Evolutionary conservation across 2,113 vertebrate genomes (phyloP), one percentile per base, ranked within the genome.

Genomic region (Caracal caracal): DNA sequence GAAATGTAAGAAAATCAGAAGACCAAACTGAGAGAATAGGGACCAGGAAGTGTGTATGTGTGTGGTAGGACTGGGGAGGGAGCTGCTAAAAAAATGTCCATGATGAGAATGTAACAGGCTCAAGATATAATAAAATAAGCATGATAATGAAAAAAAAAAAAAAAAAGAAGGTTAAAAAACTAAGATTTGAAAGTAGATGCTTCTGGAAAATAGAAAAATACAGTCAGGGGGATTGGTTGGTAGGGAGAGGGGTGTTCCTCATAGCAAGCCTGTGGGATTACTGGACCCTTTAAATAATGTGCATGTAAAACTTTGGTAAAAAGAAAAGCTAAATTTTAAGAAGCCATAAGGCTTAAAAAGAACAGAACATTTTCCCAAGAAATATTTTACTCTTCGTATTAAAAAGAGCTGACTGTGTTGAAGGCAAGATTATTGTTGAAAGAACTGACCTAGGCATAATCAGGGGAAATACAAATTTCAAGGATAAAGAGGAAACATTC

Each of bases 371-470:
- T 94, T 95, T 87, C 73, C 35, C 15, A 30, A 76, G 28, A 83
- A 91, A 89, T 0, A 66, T 17, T 66, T 70, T 65, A 97, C 28
- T 82, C 12, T 96, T 93, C 13, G 30, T 43, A 88, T 33, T 40
- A 24, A 82, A 89, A 93, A 71, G 49, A 88, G 11, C 10, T 26
- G 56, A 85, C 37, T 61, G 24, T 86, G 33, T 35, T 85, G 30
- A 88, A 96, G 90, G 53, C 12, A 63, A 73, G 35, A 53, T 75
- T 96, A 47, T 56, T 89, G 6, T 73, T 86, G 53, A 95, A 97
- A 87, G 61, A 73, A 56, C 0, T 92, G 47, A 68, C 51, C 6
- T 68, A 35, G 12, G 33, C 24, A 26, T 81, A 65, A 91, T 19
- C 37, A 79, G 16, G 61, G 24, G 37, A 95, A 90, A 79, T 19